Base-by-base conservation (phyloP, 92 coral and sea anemone species). In the Phenganax stokvisi region DNA sequence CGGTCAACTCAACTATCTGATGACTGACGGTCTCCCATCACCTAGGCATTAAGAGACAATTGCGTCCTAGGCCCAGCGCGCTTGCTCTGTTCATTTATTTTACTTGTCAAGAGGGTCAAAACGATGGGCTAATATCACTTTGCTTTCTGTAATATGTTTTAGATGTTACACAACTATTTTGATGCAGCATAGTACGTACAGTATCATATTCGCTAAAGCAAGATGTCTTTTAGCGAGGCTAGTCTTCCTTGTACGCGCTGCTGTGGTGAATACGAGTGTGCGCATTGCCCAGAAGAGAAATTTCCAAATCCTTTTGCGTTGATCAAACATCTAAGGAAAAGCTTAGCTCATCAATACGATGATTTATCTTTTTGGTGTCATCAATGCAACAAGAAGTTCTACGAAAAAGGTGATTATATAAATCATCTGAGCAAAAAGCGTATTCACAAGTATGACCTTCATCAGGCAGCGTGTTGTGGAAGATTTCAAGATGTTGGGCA, bases 381-480 rank as follows among this genome's bases (percentile, higher is more conserved):
- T 3, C 67, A 68, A 52, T 90, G 93, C 15, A 76, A 55, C 0
- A 54, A 73, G 52, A 16, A 30, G 7, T 90, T 90, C 63, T n/a
- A 25, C 0, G n/a, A 25, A 53, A 85, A 86, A 57, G 70, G n/a
- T 0, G 86, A 71, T 0, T 85, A 85, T 29, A 83, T 90, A 17
- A 85, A 85, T n/a, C 93, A 90, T 63, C 84, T 90, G 6, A 28
- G 75, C 44, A 56, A 80, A 7, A 88, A 85, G 65, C 30, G 81
- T 0, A 84, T 82, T 51, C 93, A 90, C 75, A 73, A 74, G 10
- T 77, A 60, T 6, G 93, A 90, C 75, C 80, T 90, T 0, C 93
- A 90, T 11, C 87, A 87, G 53, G 89, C 83, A 17, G 93, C 93
- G 2, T 90, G 93, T 53, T 85, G 84, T 10, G 93, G 93, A 0